Conservation (phyloP, 2,888 invertebrate genomes). For the Sesia bembeciformis region DNA sequence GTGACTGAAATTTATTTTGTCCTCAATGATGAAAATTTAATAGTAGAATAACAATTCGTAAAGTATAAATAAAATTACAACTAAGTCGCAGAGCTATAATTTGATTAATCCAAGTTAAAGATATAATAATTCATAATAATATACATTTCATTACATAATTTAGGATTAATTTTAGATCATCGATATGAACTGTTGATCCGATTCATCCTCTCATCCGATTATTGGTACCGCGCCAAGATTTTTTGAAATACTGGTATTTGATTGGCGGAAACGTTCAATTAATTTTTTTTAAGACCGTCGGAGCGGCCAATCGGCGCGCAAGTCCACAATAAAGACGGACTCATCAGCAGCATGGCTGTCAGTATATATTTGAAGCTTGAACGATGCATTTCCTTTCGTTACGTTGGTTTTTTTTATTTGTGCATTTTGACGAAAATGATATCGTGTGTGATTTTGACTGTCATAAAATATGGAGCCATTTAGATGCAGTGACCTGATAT, state of each 20-base stretch:
- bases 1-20: no score
- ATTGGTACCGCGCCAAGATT: conserved; percentile 49
- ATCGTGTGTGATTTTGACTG: conserved; percentile 70
- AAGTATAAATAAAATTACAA: no score
- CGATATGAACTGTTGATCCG: no score
- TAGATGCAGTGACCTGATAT: conserved; percentile 69
- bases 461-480: conserved; percentile 69
- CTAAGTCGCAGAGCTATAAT: no score
- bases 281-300: conserved; percentile 35
- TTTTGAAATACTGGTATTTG: conserved; percentile 32
- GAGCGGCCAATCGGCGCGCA: conserved; percentile 78
- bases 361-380: conserved; percentile 96
- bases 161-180: no score
- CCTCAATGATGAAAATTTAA: no score
- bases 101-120: no score
- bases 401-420: conserved; percentile 75
- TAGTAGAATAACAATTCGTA: no score
- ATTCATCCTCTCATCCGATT: no score
- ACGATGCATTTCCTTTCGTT: conserved; percentile 90
- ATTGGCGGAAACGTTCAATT: conserved; percentile 43
- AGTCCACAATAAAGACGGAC: conserved; percentile 87
- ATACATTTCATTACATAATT: no score
- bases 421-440: conserved; percentile 69
- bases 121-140: no score
- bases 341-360: conserved; percentile 94